Conservation (phyloP, 2,113 vertebrate species). For the Zeus faber region DNA sequence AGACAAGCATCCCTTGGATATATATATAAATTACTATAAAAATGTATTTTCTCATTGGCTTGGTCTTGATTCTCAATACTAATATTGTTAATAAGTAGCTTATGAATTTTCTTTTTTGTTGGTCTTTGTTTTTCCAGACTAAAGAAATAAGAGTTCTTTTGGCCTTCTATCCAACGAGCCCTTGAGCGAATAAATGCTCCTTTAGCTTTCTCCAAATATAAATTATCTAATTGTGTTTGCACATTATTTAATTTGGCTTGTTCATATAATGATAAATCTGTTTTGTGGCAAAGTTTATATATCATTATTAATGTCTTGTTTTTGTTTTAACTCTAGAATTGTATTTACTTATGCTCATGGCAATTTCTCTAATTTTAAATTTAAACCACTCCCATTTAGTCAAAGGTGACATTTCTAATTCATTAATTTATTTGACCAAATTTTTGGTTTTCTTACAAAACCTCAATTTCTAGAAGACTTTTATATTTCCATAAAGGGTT, state of each 20-base stretch:
- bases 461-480: not conserved
- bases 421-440: too few relatives aligned
- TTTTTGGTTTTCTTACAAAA: not conserved
- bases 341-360: conserved; percentile 2
- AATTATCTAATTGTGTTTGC: conserved; percentile 3
- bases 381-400: not conserved
- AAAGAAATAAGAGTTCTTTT: conserved; percentile 3
- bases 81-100: too few relatives aligned
- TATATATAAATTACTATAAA: conserved; percentile 17
- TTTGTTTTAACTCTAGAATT: conserved; percentile 3
- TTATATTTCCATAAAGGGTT: not conserved
- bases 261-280: not conserved
- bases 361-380: not conserved
- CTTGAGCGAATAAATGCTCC: conserved; percentile 16
- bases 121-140: too few relatives aligned
- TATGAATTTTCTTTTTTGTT: too few relatives aligned
- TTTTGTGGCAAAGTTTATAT: not conserved
- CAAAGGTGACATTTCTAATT: not conserved
- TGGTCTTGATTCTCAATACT: not conserved
- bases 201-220: conserved; percentile 16
- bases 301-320: conserved; percentile 1
- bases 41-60: not conserved
- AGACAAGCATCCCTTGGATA: not conserved
- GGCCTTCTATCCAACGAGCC: conserved; percentile 8
- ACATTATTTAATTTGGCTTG: not conserved